phyloP scores from a whole-genome alignment of 2,888 invertebrate genomes.

The Diadegma fenestrale region DNA sequence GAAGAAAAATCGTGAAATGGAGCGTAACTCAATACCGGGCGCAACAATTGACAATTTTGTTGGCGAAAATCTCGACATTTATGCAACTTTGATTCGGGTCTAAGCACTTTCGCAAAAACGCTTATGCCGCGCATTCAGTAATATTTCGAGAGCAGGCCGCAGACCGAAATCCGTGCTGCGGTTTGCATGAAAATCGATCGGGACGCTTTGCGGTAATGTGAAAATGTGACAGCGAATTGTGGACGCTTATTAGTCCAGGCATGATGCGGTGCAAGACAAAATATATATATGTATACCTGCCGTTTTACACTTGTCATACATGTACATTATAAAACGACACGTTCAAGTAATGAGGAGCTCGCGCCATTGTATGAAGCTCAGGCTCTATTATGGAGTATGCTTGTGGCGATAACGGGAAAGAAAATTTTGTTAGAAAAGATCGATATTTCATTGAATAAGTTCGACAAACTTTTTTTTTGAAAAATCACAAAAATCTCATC shows the following conservation, averaged over 20 bases:
- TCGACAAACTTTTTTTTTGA: too few species aligned
- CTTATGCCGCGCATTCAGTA: background rate
- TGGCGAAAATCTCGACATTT: background rate
- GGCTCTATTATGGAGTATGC: background rate
- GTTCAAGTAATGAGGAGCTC: constrained; percentile 3
- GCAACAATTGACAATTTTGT: background rate
- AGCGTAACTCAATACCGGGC: background rate
- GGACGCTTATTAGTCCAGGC: constrained; percentile 1
- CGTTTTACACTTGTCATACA: background rate
- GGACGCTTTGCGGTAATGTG: constrained; percentile 16
- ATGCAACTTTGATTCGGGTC: background rate
- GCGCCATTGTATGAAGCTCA: constrained; percentile 9
- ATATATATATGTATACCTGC: background rate
- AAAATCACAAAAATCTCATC: too few species aligned
- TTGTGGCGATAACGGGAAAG: constrained; percentile 11
- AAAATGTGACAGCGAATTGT: constrained; percentile 12
- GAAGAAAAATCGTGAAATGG: background rate
- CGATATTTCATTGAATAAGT: too few species aligned
- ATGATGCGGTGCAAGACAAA: background rate
- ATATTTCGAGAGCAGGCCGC: background rate
- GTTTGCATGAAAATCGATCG: constrained; percentile 9
- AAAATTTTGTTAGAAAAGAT: too few species aligned
- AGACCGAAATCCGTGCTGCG: background rate
- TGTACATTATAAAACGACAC: background rate
- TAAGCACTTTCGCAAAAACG: background rate